Conservation (phyloP, 2,797 vertebrate species). For the Sebastiscus albofasciatus region DNA sequence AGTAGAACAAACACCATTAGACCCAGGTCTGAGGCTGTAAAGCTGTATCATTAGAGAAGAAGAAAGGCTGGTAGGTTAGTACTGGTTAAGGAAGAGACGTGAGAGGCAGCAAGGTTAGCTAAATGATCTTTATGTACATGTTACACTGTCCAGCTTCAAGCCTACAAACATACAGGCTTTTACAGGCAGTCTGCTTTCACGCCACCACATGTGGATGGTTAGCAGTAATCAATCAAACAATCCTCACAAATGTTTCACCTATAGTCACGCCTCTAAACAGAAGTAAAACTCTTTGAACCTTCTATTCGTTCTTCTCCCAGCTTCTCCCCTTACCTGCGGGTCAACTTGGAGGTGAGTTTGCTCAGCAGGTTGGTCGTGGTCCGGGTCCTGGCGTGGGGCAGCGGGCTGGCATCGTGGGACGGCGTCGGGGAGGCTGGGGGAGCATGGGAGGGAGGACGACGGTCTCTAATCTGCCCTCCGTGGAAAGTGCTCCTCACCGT, state of each 20-base stretch:
- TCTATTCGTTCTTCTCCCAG: background rate
- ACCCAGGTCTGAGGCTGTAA: conserved; percentile 64
- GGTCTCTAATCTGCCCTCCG: conserved; percentile 91
- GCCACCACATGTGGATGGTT: background rate
- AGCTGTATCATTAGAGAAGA: conserved; percentile 39
- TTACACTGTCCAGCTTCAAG: background rate
- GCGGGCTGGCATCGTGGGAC: conserved; percentile 86
- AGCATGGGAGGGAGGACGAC: conserved; percentile 85
- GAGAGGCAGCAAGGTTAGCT: conserved; percentile 54
- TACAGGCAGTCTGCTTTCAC: background rate
- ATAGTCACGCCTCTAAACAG: background rate
- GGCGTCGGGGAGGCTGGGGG: conserved; percentile 88
- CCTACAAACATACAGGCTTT: background rate
- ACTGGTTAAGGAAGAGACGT: conserved; percentile 54
- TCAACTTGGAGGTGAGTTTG: conserved; percentile 95
- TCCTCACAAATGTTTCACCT: background rate
- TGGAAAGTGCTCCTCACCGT: conserved; percentile 94
- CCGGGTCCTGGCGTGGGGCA: conserved; percentile 85
- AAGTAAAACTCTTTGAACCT: background rate
- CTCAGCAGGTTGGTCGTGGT: conserved; percentile 93
- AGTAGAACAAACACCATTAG: conserved; percentile 1
- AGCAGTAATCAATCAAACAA: background rate
- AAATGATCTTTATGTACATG: conserved; percentile 30
- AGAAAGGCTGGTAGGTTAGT: conserved; percentile 66
- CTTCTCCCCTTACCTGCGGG: conserved; percentile 88